Conservation (phyloP, 1,140 invertebrate genomes). For the Asobara japonica region DNA sequence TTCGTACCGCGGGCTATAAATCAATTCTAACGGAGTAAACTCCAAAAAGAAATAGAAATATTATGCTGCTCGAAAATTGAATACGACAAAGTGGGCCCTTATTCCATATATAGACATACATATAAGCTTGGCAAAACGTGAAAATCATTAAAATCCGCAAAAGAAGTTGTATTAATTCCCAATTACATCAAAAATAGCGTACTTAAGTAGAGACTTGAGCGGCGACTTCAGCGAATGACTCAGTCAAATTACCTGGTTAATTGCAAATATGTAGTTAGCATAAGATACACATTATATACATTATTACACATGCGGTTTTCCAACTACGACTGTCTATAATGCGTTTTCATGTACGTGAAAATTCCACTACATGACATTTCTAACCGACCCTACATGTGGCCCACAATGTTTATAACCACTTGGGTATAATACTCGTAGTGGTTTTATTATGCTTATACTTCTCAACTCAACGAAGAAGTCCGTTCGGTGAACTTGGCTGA, state of each 20-base stretch:
- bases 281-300: not conserved
- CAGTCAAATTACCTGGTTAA: not conserved
- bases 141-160: no score
- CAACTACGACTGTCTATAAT: not conserved
- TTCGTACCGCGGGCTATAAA: no score
- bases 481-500: constrained; percentile 38
- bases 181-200: no score
- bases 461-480: constrained; percentile 1
- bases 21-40: no score
- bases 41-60: no score
- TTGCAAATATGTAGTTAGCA: not conserved
- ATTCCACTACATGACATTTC: not conserved
- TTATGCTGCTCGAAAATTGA: no score
- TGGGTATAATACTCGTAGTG: not conserved
- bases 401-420: constrained; percentile 15
- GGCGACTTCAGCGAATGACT: no score
- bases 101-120: no score
- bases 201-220: no score
- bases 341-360: not conserved
- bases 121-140: no score
- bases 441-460: constrained; percentile 14
- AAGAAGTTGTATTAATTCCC: no score
- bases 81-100: no score
- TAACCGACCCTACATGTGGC: not conserved
- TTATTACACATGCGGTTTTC: not conserved